Base-by-base conservation (phyloP, 2,113 vertebrate genomes). In the Mugil cephalus region DNA sequence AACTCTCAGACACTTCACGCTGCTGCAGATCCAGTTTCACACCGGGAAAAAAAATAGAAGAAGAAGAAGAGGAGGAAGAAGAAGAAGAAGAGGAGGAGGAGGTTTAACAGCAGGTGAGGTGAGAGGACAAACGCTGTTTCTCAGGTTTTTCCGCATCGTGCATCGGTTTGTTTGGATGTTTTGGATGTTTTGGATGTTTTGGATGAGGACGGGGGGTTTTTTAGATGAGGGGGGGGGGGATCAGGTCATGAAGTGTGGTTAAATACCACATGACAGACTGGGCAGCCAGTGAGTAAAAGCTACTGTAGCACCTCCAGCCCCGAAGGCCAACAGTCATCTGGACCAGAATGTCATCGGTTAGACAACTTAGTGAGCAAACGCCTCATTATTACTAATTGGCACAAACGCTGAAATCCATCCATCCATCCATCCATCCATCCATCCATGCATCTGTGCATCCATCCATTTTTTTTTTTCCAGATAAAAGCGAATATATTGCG, bases 1-100 rank as follows among this genome's bases (percentile, higher is more conserved):
- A 86, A 89, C 82, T 89, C 82, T 87, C 83, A 84, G 83, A 87
- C 79, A 77, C 86, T 84, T 80, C 87, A 84, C 60, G 82, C 84
- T 82, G 82, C 80, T 38, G 48, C n/a, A 53, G 83, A 75, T 84
- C 87, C 62, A 80, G 83, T 88, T 88, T 84, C 87, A 63, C 87
- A 80, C 70, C 75, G 54, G 79, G 73, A n/a, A n/a, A n/a, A n/a
- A n/a, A n/a, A n/a, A n/a, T n/a, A n/a, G n/a, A n/a, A 73, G 53
- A 77, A n/a, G 40, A 38, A 13, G 54, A 38, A 21, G 15, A 24
- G 6, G 7, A 8, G 14, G 24, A n/a, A n/a, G n/a, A n/a, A n/a
- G n/a, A n/a, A n/a, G n/a, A n/a, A 73, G 53, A 77, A n/a, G 40
- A 38, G 17, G 54, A 38, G 38, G 15, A 24, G 6, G 7, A 8